Evolutionary conservation across 2,888 invertebrate genomes (phyloP).

Genomic region (Acholoe squamosa): DNA sequence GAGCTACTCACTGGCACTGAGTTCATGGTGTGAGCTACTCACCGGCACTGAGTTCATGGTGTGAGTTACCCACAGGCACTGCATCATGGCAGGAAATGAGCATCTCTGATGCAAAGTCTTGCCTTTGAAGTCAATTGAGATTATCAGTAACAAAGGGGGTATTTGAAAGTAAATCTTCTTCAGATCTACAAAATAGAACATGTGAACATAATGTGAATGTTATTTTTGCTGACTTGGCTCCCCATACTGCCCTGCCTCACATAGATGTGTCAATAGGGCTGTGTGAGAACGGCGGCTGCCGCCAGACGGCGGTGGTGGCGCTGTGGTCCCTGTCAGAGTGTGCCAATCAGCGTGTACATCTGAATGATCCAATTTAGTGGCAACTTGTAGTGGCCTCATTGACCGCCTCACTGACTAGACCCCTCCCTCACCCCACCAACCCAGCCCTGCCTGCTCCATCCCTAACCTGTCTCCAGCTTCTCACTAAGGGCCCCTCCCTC

Average conservation of each 20-base stretch:
- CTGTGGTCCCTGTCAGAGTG: neutral
- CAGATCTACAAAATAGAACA: too few relatives aligned
- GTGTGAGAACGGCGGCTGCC: neutral
- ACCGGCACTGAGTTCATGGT: too few relatives aligned
- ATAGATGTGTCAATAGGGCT: neutral
- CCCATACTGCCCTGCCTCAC: neutral
- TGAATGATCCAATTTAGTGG: slow-evolving; percentile 52
- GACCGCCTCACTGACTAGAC: neutral
- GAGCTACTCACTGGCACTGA: too few relatives aligned
- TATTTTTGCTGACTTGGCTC: neutral
- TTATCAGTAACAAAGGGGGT: too few relatives aligned
- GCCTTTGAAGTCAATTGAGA: too few relatives aligned
- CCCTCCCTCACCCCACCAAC: neutral
- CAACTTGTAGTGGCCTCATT: slow-evolving; percentile 55
- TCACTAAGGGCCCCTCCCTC: neutral
- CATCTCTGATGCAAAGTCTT: too few relatives aligned
- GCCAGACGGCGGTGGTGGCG: neutral
- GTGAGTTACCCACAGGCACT: too few relatives aligned
- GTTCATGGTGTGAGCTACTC: too few relatives aligned
- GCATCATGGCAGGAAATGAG: too few relatives aligned
- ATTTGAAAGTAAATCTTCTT: too few relatives aligned
- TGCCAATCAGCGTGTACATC: slow-evolving; percentile 55
- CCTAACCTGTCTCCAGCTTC: neutral
- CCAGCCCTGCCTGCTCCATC: neutral
- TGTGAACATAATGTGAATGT: too few relatives aligned